Conservation (phyloP, 2,797 vertebrate genomes). For the Neomorphus geoffroyi region DNA sequence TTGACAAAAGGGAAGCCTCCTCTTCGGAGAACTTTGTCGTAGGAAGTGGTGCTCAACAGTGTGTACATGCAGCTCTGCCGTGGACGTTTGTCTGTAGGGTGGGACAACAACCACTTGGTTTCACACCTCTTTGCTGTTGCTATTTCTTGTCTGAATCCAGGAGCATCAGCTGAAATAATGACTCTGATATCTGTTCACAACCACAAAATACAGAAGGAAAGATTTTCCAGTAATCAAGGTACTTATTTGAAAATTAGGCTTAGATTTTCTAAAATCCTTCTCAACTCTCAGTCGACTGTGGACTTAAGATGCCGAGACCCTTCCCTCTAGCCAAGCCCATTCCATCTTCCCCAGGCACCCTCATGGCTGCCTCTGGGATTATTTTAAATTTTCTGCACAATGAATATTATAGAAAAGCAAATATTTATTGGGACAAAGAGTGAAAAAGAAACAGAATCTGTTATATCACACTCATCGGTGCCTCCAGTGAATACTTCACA, state of each 20-base stretch:
- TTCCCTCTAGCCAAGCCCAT: background rate
- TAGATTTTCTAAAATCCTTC: background rate
- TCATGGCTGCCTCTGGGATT: background rate
- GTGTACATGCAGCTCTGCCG: accelerated
- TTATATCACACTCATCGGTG: background rate
- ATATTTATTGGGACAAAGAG: background rate
- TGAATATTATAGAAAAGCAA: background rate
- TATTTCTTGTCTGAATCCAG: background rate
- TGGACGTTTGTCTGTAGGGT: background rate
- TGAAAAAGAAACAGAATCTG: background rate
- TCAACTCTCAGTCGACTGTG: background rate
- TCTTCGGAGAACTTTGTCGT: background rate
- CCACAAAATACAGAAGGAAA: background rate
- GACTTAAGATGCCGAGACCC: background rate
- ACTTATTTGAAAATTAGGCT: background rate
- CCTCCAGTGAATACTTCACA: background rate
- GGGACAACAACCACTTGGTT: background rate
- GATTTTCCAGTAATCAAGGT: background rate
- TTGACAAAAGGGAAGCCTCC: background rate
- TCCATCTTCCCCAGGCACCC: background rate
- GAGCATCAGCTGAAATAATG: background rate
- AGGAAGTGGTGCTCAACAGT: background rate
- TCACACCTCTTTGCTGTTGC: background rate
- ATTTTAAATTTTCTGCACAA: background rate
- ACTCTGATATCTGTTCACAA: background rate